Evolutionary conservation across 2,888 invertebrate species (phyloP).

Genomic region (Polymixis lichenea): DNA sequence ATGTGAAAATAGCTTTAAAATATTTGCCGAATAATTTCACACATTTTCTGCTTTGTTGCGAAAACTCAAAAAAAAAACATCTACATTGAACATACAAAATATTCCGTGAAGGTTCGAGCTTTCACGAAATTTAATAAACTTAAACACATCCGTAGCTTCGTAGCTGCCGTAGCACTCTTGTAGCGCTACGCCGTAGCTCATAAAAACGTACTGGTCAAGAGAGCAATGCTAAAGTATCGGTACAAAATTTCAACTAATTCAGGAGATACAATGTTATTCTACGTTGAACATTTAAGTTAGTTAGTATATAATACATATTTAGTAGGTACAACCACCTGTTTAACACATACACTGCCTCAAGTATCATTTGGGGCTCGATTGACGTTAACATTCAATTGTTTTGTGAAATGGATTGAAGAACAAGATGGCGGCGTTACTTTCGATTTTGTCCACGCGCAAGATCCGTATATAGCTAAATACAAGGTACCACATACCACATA

Average conservation of each 20-base stretch:
- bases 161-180: constrained; percentile 52
- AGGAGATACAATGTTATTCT: background rate
- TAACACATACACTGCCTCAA: no score
- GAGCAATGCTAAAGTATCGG: constrained; percentile 18
- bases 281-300: background rate
- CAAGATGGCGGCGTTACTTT: no score
- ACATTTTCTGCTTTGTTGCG: background rate
- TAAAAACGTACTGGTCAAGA: constrained; percentile 29
- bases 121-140: constrained; percentile 13
- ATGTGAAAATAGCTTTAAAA: background rate
- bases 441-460: no score
- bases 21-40: background rate
- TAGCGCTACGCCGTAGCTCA: constrained; percentile 61
- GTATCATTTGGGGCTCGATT: no score
- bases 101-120: background rate
- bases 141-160: constrained; percentile 33
- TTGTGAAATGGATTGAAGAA: no score
- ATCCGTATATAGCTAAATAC: no score
- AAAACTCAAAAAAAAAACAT: background rate
- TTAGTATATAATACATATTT: background rate
- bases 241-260: background rate
- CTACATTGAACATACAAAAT: background rate
- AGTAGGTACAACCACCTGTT: background rate
- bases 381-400: no score
- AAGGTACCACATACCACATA: no score